Evolutionary conservation across 2,888 invertebrate species (phyloP), one percentile per base, ranked within the genome.

Genomic region (Folsomia candida): DNA sequence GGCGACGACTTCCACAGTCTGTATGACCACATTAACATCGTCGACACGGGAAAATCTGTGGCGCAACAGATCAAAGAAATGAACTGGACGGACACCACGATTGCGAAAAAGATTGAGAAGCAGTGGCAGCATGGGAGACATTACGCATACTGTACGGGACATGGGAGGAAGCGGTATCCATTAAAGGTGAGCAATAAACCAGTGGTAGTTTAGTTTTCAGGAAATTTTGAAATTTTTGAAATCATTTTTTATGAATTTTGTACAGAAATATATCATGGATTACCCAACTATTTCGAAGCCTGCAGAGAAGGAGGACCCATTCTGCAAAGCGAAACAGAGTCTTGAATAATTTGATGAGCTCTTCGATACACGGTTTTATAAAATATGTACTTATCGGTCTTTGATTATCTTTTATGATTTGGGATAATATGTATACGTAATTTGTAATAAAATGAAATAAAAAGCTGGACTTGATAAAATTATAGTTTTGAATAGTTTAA

Each of bases 11-110:
- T 65, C 58, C 29, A 25, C 3, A 69, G 60, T 20, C 47, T 70
- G 4, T 79, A 77, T 70, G 76, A 79, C 24, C 70, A 67, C 1
- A 61, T 77, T 9, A 65, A 62, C 18, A 76, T 78, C 62, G 69
- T 74, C 14, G 63, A 64, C 1, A 78, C 79, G 28, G 70, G 73
- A 22, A 18, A 63, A 22, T 66, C 76, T 24, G 75, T 79, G 14
- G 78, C 76, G 11, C 70, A 75, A 0, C 71, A 75, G 28, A 64
- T 78, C 29, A 70, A 72, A 60, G 24, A 63, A 37, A 71, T 69
- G n/a, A 69, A 73, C 37, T 78, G 78, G 78, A 70, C 57, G 14
- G 70, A 76, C 11, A 65, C 51, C 6, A 28, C 60, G 2, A 3
- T 70, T 1, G 64, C 57, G 4, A 29, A 69, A 25, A n/a, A 58